A percentile compares a stretch with the other conserved stretches of the same genome.
phyloP scores from a whole-genome alignment of 2,888 invertebrate species.

The Luffia ferchaultella region DNA sequence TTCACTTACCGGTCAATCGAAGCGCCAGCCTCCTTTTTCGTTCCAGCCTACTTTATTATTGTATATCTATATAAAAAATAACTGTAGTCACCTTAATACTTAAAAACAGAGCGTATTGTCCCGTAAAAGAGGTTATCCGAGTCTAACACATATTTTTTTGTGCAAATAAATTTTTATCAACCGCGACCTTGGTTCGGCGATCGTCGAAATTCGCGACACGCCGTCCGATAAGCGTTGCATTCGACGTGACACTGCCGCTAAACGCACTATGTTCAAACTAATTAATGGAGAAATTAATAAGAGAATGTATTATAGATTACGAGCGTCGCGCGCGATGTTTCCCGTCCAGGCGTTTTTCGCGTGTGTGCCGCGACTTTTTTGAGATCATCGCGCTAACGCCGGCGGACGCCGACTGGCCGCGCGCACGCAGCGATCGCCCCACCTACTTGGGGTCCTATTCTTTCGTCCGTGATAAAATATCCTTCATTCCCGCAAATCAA shows the following conservation, averaged over 20 bases:
- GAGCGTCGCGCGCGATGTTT: background rate
- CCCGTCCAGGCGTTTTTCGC: slow-evolving; percentile 16
- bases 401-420: slow-evolving; percentile 57
- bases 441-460: slow-evolving; percentile 20
- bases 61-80: no score
- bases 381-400: slow-evolving; percentile 51
- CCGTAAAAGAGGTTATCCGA: slow-evolving; percentile 60
- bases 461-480: background rate
- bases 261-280: background rate
- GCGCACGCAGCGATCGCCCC: slow-evolving; percentile 39
- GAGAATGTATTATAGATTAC: background rate
- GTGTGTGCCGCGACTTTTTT: background rate
- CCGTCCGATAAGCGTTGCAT: slow-evolving; percentile 30
- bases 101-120: slow-evolving; percentile 46
- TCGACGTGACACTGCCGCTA: background rate
- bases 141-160: slow-evolving; percentile 54
- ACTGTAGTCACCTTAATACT: no score
- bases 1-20: no score
- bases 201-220: slow-evolving; percentile 55
- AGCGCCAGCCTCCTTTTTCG: no score
- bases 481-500: no score
- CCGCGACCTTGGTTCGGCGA: slow-evolving; percentile 61
- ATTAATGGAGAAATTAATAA: background rate
- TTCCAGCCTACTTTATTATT: no score
- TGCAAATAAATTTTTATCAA: slow-evolving; percentile 61